Conservation (phyloP, 2,888 invertebrate species). For the Cryptocephalus primarius region DNA sequence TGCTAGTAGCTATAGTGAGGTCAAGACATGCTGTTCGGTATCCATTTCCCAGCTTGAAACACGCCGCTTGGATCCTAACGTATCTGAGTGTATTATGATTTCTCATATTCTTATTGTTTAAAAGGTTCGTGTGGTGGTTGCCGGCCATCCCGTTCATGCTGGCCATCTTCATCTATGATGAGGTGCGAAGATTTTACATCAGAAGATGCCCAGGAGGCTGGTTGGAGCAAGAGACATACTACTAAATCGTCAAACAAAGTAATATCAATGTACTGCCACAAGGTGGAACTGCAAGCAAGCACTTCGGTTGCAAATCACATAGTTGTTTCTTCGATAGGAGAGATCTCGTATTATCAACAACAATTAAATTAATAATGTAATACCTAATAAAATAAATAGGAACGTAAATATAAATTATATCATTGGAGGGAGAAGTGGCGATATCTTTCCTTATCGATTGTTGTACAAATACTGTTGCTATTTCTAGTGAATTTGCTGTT, state of each 20-base stretch:
- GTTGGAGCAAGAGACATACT: constrained; percentile 98
- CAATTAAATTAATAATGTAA: constrained; percentile 3
- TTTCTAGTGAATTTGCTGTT: constrained; percentile 31
- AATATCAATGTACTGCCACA: constrained; percentile 27
- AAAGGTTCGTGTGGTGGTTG: constrained; percentile 97
- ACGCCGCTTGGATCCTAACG: too few species aligned
- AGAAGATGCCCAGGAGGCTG: constrained; percentile 97
- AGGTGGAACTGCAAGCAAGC: constrained; percentile 11
- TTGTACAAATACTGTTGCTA: constrained; percentile 38
- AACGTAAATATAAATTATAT: constrained; percentile 1
- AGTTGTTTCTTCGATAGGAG: constrained; percentile 30
- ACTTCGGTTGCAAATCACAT: constrained; percentile 19
- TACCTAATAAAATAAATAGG: constrained; percentile 1
- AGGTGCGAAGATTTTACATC: constrained; percentile 92
- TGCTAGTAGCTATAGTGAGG: too few species aligned
- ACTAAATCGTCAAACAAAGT: constrained; percentile 46
- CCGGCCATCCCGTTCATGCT: constrained; percentile 96
- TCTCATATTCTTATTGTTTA: too few species aligned
- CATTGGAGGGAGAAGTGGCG: constrained; percentile 12
- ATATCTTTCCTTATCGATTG: constrained; percentile 33
- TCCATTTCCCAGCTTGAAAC: too few species aligned
- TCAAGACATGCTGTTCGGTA: too few species aligned
- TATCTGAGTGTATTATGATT: too few species aligned
- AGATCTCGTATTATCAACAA: constrained; percentile 25
- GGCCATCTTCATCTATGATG: constrained; percentile 98